Conservation (phyloP, 2,888 invertebrate genomes). For the Tridacna gigas region DNA sequence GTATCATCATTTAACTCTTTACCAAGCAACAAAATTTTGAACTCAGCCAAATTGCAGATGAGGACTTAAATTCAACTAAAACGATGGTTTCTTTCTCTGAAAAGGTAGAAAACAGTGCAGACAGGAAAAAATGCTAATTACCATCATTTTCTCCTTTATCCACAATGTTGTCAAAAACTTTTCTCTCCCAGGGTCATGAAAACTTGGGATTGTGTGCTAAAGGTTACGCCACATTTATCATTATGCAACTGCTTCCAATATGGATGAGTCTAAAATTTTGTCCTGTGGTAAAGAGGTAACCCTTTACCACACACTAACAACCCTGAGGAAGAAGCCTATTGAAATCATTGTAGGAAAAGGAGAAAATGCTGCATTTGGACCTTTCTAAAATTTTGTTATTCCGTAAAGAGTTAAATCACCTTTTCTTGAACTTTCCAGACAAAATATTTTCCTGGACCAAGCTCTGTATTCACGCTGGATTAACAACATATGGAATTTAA, state of each 20-base stretch:
- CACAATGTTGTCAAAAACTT: neutral
- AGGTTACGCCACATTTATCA: no score
- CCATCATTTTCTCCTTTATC: neutral
- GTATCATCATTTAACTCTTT: neutral
- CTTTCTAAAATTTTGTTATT: no score
- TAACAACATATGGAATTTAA: conserved; percentile 36
- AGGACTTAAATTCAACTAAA: no score
- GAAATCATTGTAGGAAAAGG: no score
- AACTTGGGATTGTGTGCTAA: no score
- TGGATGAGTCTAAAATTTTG: no score
- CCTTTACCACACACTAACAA: no score
- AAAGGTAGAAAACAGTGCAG: neutral
- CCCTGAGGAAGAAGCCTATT: no score
- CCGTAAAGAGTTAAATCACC: neutral
- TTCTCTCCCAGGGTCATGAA: neutral
- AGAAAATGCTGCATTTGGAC: no score
- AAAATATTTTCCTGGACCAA: neutral
- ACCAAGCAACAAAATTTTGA: neutral
- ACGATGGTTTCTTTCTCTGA: no score
- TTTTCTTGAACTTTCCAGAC: neutral
- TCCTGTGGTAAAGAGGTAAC: no score
- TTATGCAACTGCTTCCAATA: no score
- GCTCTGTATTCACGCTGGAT: conserved; percentile 5
- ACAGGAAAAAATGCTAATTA: neutral
- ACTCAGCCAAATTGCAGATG: neutral